Evolutionary conservation across 2,888 invertebrate genomes (phyloP), one percentile per base, ranked within the genome.

Genomic region (Heliconius hortense): DNA sequence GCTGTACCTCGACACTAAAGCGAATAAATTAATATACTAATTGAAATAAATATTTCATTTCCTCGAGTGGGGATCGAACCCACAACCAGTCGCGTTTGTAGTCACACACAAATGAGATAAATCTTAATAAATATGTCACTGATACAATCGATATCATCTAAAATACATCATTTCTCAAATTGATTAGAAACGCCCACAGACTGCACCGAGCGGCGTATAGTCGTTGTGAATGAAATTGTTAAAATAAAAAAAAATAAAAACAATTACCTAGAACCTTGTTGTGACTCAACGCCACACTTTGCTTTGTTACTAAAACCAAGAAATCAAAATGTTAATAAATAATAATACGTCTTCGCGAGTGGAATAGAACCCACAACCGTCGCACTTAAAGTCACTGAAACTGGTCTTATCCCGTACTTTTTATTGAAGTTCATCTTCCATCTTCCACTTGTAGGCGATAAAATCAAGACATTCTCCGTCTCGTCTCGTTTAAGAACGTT

Each of bases 201-300:
- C n/a, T 60, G 63, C 63, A 62, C 26, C 26, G 60, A 4, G 43
- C 43, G 15, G 43, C 15, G 5, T 63, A 48, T 24, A 53, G 48
- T 64, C n/a, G 68, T 76, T 62, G 72, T 69, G 66, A 78, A 76
- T 73, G 73, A 71, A 73, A 73, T 62, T 62, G 70, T 78, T 69
- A 35, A 35, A 35, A 35, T 35, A 35, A 35, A 35, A 35, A 31
- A 1, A 35, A n/a, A n/a, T n/a, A n/a, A n/a, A 35, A 35, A 35
- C 31, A 35, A 35, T 35, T 35, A 35, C n/a, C n/a, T 10, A 56
- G n/a, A 3, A 56, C 56, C n/a, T 56, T 8, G 56, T n/a, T 3
- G 21, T 53, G 7, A 8, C 21, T 53, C 0, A 53, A 21, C 4
- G 43, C 15, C 43, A 15, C 15, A 4, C 13, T 13, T 43, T 18